phyloP scores from a whole-genome alignment of 2,797 vertebrate species.

The Gobio occitaniae region DNA sequence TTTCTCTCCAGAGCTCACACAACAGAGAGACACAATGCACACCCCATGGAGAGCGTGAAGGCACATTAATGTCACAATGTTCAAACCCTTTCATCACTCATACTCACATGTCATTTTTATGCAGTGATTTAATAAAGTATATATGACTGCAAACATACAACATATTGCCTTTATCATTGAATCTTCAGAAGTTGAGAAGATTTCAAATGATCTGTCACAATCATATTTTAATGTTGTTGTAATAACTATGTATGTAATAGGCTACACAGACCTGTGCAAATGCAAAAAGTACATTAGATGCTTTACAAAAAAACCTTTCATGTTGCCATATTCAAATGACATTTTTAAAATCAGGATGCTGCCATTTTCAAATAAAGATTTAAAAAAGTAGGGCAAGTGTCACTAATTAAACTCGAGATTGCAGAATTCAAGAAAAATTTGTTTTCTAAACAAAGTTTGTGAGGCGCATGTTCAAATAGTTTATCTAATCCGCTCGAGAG shows the following conservation, averaged over 20 bases:
- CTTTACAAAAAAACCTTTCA: no score
- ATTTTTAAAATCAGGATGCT: no score
- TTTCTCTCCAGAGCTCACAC: background rate
- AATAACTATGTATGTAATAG: no score
- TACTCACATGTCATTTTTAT: conserved; percentile 72
- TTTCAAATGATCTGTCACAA: background rate
- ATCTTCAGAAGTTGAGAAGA: background rate
- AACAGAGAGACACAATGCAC: background rate
- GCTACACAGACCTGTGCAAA: no score
- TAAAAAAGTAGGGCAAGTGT: no score
- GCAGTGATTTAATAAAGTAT: conserved; percentile 60
- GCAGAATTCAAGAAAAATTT: no score
- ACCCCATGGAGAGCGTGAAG: conserved; percentile 14
- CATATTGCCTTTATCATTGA: background rate
- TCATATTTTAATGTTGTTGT: background rate
- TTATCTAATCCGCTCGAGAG: no score
- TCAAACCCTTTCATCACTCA: conserved; percentile 55
- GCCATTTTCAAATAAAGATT: no score
- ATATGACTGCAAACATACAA: conserved; percentile 14
- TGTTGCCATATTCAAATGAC: no score
- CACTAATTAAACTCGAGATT: no score
- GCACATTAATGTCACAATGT: conserved; percentile 66
- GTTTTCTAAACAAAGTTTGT: no score
- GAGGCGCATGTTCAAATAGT: no score
- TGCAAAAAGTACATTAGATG: background rate